Evolutionary conservation across 2,888 invertebrate species (phyloP), one percentile per base, ranked within the genome.

Genomic region (Drosophila setosimentum): DNA sequence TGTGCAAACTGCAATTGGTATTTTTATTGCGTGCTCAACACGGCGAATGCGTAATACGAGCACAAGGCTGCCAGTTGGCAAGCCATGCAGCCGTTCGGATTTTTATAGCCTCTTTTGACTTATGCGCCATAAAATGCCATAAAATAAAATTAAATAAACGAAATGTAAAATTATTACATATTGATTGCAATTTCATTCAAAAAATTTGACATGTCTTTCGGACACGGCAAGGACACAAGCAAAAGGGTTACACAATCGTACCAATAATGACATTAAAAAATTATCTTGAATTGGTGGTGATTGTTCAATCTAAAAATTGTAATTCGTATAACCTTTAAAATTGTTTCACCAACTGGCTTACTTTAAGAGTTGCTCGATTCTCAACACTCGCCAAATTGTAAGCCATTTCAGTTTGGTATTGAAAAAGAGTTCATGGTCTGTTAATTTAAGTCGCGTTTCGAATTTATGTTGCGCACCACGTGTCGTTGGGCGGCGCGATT

Each of bases 21-120:
- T 89, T 87, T 87, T 89, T 87, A 87, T 87, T 87, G 89, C 89
- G 89, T 87, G 87, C 87, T 87, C 82, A 87, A 90, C 90, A 82
- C 87, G 87, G 87, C 87, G 87, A 76, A 87, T 87, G 87, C 90
- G 87, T 90, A 87, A 89, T 90, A 73, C 60, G 75, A 64, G 68
- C 58, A 74, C 82, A 82, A 71, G 78, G 71, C 67, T 68, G 59
- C 65, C 67, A 67, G 67, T 48, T 57, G 54, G 66, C 87, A 84
- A 76, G 83, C 73, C 83, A 73, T 64, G 54, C 82, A 64, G 68
- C 49, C 78, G 50, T 45, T 64, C 77, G 62, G 64, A 54, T 71
- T 76, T 85, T 86, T 87, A 87, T 86, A 68, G 76, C 77, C 73
- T 58, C 71, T 80, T 86, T 86, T 89, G 85, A 86, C 85, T 86